phyloP scores from a whole-genome alignment of 2,797 vertebrate species.

The Sarcoramphus papa region DNA sequence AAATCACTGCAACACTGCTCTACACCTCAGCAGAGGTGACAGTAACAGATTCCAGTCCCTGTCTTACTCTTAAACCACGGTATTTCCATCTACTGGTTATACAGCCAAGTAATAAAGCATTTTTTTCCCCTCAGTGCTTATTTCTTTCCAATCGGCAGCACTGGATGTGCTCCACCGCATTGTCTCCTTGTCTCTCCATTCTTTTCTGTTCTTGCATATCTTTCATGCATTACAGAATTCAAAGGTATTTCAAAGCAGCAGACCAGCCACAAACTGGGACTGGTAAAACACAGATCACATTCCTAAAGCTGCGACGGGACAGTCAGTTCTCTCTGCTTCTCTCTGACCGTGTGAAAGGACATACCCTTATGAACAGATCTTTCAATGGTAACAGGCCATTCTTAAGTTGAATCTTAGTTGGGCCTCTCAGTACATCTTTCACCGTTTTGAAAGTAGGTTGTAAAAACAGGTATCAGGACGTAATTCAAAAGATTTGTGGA shows the following conservation, averaged over 20 bases:
- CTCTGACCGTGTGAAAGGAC: neutral
- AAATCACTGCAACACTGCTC: neutral
- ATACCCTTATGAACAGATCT: neutral
- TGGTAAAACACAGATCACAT: neutral
- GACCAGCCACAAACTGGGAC: neutral
- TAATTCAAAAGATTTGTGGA: neutral
- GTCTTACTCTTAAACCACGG: neutral
- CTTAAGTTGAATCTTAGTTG: neutral
- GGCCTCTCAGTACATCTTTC: neutral
- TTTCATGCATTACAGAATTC: neutral
- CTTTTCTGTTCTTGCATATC: neutral
- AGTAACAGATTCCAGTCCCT: neutral
- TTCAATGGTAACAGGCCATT: neutral
- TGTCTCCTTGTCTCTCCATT: neutral
- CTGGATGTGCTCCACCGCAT: neutral
- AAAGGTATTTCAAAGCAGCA: neutral
- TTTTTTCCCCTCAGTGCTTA: neutral
- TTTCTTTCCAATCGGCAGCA: neutral
- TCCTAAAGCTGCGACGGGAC: neutral
- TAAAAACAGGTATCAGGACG: neutral
- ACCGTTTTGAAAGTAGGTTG: neutral
- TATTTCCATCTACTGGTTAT: neutral
- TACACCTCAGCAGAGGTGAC: neutral
- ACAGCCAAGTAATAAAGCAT: neutral
- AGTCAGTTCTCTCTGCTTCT: neutral